These are phyloP conservation scores for Anguilla marmorata DNA, from an alignment of 2,797 vertebrate species.

Conservation along the genomic window DNA sequence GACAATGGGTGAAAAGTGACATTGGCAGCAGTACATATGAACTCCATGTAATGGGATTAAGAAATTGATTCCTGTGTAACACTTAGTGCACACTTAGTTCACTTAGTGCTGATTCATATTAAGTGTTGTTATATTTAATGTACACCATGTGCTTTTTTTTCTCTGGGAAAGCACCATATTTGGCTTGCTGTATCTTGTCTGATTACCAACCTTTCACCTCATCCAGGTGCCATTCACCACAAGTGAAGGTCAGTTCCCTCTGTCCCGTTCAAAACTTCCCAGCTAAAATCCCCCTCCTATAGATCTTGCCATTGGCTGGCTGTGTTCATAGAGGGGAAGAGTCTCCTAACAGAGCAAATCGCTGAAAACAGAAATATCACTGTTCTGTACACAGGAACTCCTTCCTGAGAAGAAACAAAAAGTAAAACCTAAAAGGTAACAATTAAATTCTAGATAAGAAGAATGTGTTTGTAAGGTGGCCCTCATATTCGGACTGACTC, in stretches of 20 bases:
- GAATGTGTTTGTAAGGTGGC: too few relatives aligned
- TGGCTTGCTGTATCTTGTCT: slow-evolving; percentile 22
- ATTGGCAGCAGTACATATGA: neutral
- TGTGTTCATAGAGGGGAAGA: neutral
- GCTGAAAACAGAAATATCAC: neutral
- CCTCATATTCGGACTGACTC: neutral
- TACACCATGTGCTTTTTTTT: slow-evolving; percentile 3
- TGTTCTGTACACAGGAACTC: neutral
- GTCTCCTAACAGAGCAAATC: neutral
- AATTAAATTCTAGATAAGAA: neutral
- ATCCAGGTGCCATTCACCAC: slow-evolving; percentile 2
- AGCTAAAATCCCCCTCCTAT: neutral
- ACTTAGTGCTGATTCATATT: slow-evolving; percentile 37
- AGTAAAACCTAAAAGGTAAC: neutral
- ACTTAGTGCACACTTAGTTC: neutral
- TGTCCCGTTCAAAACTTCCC: neutral
- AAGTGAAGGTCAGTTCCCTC: neutral
- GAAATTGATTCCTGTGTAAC: neutral
- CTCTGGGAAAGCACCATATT: slow-evolving; percentile 45
- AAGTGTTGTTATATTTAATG: slow-evolving; percentile 38
- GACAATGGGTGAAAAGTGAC: neutral
- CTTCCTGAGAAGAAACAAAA: neutral
- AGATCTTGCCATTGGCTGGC: neutral
- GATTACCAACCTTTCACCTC: slow-evolving; percentile 29
- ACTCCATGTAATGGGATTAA: neutral